These are phyloP conservation scores for Pygmarrhopalites habei DNA, from an alignment of 1,140 invertebrate species.

Conservation along the genomic window DNA sequence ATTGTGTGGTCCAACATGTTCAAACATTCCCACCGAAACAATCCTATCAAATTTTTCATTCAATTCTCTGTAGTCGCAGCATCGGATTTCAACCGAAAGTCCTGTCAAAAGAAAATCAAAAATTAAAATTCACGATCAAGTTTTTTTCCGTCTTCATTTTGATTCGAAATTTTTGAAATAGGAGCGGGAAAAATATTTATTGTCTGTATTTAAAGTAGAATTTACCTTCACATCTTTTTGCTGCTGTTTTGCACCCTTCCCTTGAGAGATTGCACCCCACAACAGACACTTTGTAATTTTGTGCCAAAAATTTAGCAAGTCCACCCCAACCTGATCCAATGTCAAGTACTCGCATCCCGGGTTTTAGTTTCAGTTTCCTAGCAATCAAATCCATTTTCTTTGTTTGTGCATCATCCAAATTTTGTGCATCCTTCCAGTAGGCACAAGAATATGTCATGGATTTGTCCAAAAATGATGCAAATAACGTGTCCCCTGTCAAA, in stretches of 20 bases:
- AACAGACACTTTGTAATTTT: slow-evolving; percentile 11
- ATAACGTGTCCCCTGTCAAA: too few relatives aligned
- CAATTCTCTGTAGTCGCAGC: slow-evolving; percentile 15
- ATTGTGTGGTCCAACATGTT: slow-evolving; percentile 32
- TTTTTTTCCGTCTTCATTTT: too few relatives aligned
- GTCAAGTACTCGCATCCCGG: slow-evolving; percentile 18
- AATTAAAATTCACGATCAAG: too few relatives aligned
- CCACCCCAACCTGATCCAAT: slow-evolving; percentile 19
- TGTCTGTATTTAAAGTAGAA: too few relatives aligned
- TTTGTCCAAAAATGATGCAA: too few relatives aligned
- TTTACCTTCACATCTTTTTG: slow-evolving; percentile 6
- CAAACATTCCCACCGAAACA: slow-evolving; percentile 34
- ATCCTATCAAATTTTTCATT: slow-evolving; percentile 25
- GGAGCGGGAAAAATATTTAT: too few relatives aligned
- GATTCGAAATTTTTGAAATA: too few relatives aligned
- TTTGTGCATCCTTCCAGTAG: too few relatives aligned
- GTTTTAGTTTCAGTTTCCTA: slow-evolving; percentile 11
- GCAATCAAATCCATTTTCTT: too few relatives aligned
- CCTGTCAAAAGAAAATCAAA: too few relatives aligned
- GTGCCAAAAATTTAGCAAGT: slow-evolving; percentile 8
- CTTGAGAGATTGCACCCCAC: slow-evolving; percentile 9
- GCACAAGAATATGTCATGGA: too few relatives aligned
- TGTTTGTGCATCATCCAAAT: too few relatives aligned
- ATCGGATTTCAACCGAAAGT: slow-evolving; percentile 15
- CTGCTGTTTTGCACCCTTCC: not conserved